Evolutionary conservation across 2,888 invertebrate species (phyloP), one percentile per base, ranked within the genome.

Genomic region (Hirtodrosophila trivittata): DNA sequence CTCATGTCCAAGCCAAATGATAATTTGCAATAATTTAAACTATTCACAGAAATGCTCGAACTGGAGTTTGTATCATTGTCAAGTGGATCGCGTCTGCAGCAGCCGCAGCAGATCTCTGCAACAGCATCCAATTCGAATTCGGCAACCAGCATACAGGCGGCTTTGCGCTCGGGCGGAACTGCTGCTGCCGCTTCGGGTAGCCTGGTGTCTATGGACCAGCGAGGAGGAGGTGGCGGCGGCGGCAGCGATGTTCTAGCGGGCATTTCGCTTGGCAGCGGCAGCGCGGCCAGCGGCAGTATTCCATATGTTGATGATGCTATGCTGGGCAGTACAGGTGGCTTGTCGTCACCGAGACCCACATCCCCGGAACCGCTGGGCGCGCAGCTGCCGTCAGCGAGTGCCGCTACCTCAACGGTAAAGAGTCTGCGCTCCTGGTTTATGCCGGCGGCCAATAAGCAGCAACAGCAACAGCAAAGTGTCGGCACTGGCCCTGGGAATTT

Each of bases 61-160:
- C 82, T 89, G 57, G 89, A 89, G 58, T 89, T 85, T 74, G 84
- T 89, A 52, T 75, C 89, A 49, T 73, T 89, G 49, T 86, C 89
- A 12, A 74, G 71, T 74, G 87, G 26, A n/a, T 54, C 65, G 43
- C 87, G 70, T 42, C 67, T 74, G 8, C 80, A 87, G 64, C 88
- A 88, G 54, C 71, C 87, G 3, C 74, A 74, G 5, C 76, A 75
- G 25, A 49, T 46, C 2, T 69, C 74, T 6, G 70, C 70, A 1
- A 57, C 75, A n/a, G 80, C 89, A 46, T 84, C 89, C 25, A 89
- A 88, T 75, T 89, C 89, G 32, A 89, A 88, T 68, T 89, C 89
- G 33, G 89, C 87, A 9, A 86, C 87, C 42, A 89, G 89, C 54
- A 89, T 89, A 56, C 88, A 87, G 52, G 87, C 83, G 16, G 87